phyloP scores from a whole-genome alignment of 1,140 invertebrate genomes.

The Solen grandis region DNA sequence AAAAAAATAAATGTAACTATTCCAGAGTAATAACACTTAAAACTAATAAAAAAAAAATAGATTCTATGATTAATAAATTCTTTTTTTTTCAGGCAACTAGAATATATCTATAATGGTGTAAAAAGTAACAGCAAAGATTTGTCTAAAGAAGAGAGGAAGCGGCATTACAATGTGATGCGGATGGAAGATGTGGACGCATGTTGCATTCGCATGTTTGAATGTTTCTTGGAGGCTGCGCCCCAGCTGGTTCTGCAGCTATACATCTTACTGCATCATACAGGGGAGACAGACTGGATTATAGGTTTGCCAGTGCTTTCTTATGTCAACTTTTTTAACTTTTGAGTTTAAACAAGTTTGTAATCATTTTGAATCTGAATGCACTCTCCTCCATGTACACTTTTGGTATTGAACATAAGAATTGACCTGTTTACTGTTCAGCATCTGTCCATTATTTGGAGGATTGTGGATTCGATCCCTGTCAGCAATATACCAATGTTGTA shows the following conservation, averaged over 20 bases:
- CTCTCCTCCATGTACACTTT: too few species aligned
- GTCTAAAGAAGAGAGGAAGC: constrained; percentile 50
- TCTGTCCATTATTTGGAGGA: too few species aligned
- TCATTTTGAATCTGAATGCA: too few species aligned
- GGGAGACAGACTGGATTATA: constrained; percentile 77
- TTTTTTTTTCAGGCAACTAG: constrained; percentile 66
- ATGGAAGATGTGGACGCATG: constrained; percentile 78
- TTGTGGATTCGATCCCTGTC: too few species aligned
- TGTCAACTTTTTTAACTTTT: too few species aligned
- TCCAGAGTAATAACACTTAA: too few species aligned
- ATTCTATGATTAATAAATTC: not conserved
- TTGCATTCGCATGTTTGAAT: constrained; percentile 92
- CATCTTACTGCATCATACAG: constrained; percentile 83
- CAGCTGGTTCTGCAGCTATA: constrained; percentile 92
- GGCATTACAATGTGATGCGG: constrained; percentile 74
- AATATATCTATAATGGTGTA: constrained; percentile 73
- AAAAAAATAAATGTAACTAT: too few species aligned
- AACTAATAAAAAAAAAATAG: not conserved
- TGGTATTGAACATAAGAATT: too few species aligned
- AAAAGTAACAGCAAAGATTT: constrained; percentile 63
- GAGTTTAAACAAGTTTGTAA: too few species aligned
- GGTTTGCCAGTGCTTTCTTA: too few species aligned
- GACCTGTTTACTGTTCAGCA: too few species aligned
- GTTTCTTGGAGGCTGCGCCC: constrained; percentile 93
- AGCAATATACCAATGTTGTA: too few species aligned